phyloP scores from a whole-genome alignment of 2,888 invertebrate species.

The Eretmocerus hayati region DNA sequence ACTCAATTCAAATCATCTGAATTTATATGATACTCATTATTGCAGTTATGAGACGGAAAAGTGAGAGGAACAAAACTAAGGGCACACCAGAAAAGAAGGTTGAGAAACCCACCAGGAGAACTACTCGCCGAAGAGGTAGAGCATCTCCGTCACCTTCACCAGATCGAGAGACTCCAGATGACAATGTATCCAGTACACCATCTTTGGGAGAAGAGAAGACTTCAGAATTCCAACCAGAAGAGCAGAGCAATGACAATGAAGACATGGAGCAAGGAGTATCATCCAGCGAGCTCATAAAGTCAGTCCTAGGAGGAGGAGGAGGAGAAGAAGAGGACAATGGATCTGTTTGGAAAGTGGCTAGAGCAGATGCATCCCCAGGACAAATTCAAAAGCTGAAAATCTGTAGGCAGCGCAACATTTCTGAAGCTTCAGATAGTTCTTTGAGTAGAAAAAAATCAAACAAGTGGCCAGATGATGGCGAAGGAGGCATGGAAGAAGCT shows the following conservation, averaged over 20 bases:
- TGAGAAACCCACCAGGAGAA: slow-evolving; percentile 51
- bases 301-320: slow-evolving; percentile 29
- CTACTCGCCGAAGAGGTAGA: slow-evolving; percentile 51
- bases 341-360: slow-evolving; percentile 49
- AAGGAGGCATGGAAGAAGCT: slow-evolving; percentile 42
- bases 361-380: slow-evolving; percentile 49
- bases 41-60: slow-evolving; percentile 65
- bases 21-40: too few species aligned
- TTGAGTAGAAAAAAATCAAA: slow-evolving; percentile 38
- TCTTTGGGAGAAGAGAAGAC: slow-evolving; percentile 29
- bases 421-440: slow-evolving; percentile 41
- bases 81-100: slow-evolving; percentile 59
- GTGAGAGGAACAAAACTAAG: slow-evolving; percentile 61
- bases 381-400: slow-evolving; percentile 61
- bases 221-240: slow-evolving; percentile 20
- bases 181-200: slow-evolving; percentile 30
- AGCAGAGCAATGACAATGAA: slow-evolving; percentile 25
- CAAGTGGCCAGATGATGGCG: slow-evolving; percentile 41
- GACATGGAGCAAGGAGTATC: slow-evolving; percentile 24
- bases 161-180: slow-evolving; percentile 51
- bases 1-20: too few species aligned
- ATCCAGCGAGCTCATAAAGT: slow-evolving; percentile 19
- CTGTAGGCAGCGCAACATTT: slow-evolving; percentile 52
- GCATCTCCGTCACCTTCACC: slow-evolving; percentile 51
- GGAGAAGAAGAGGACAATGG: slow-evolving; percentile 39